phyloP scores from a whole-genome alignment of 2,113 vertebrate species.

The Pithys albifrons region DNA sequence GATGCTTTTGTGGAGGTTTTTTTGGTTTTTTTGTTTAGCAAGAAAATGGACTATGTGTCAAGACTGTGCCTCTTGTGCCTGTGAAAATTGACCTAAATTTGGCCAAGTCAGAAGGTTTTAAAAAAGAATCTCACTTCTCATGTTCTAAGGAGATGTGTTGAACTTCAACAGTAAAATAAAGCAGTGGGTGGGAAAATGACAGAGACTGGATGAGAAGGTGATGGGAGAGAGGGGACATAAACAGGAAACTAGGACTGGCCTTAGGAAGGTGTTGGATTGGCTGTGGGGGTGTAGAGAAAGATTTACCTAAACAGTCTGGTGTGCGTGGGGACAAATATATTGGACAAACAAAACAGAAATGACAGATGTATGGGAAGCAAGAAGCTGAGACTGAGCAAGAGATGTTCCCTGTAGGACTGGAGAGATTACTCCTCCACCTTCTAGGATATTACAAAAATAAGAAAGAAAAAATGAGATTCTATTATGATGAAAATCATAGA shows the following conservation, averaged over 20 bases:
- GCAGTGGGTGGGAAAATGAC: slow-evolving; percentile 10
- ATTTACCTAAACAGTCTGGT: not conserved
- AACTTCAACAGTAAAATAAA: not conserved
- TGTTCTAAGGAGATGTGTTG: slow-evolving; percentile 9
- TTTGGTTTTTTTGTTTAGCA: not conserved
- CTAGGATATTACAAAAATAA: not conserved
- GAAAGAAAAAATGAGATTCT: not conserved
- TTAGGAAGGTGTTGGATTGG: not conserved
- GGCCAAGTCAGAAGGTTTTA: slow-evolving; percentile 11
- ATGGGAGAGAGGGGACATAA: not conserved
- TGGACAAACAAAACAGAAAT: not conserved
- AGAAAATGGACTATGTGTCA: not conserved
- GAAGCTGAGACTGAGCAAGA: slow-evolving; percentile 1
- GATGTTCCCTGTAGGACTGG: not conserved
- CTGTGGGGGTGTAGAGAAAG: not conserved
- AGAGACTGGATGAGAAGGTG: not conserved
- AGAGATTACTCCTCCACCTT: not conserved
- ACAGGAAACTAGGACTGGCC: slow-evolving; percentile 21
- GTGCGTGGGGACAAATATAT: not conserved
- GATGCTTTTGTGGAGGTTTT: not conserved
- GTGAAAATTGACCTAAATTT: slow-evolving; percentile 31
- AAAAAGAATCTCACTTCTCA: not conserved
- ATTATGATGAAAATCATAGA: not conserved
- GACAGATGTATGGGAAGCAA: not conserved
- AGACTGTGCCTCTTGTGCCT: not conserved